phyloP scores from a whole-genome alignment of 2,113 vertebrate species.

The Lamprotornis superbus region DNA sequence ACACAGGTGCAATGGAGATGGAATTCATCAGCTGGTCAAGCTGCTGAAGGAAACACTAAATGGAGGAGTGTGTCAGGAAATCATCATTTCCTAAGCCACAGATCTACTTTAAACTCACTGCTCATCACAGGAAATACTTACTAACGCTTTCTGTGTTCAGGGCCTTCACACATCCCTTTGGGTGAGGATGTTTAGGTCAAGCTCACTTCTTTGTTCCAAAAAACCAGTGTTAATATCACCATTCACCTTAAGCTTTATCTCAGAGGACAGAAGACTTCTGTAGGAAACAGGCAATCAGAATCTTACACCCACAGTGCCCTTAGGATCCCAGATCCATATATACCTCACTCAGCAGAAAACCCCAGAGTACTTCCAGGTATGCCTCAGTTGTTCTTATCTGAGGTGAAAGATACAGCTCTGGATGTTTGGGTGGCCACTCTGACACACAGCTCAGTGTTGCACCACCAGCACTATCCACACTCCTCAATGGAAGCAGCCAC shows the following conservation, averaged over 20 bases:
- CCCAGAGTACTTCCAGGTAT: not conserved
- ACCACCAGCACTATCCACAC: not conserved
- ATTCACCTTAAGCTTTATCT: not conserved
- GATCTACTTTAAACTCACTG: not conserved
- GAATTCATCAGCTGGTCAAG: not conserved
- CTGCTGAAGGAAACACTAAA: not conserved
- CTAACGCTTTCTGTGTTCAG: not conserved
- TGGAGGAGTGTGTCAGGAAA: not conserved
- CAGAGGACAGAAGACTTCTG: not conserved
- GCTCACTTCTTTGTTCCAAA: not conserved
- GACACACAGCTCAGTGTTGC: not conserved
- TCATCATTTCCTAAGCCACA: not conserved
- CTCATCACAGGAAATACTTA: not conserved
- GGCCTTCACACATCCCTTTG: not conserved
- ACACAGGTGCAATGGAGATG: not conserved
- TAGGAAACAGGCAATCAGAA: not conserved
- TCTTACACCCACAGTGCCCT: not conserved
- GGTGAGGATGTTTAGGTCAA: not conserved
- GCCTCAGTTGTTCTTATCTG: not conserved
- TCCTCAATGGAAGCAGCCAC: not conserved
- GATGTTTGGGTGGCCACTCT: not conserved
- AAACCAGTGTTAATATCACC: not conserved
- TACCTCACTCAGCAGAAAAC: not conserved
- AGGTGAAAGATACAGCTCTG: not conserved
- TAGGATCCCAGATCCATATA: not conserved